Conservation (phyloP, 2,113 vertebrate genomes). For the Hucho hucho region DNA sequence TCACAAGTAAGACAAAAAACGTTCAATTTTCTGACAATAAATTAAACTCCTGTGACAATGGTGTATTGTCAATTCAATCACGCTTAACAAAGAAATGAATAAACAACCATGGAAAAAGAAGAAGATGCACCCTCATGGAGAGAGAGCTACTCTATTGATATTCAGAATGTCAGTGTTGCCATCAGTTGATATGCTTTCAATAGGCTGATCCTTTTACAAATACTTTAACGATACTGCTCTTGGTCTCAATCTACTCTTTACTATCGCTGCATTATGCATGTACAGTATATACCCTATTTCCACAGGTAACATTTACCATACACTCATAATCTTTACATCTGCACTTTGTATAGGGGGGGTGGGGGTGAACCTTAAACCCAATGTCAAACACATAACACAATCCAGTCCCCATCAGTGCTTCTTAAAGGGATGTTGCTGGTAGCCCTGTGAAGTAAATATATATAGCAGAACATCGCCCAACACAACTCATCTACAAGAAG, state of each 20-base stretch:
- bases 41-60: background rate
- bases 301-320: background rate
- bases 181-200: background rate
- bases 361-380: background rate
- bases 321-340: background rate
- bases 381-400: background rate
- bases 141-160: too few relatives aligned
- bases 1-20: background rate
- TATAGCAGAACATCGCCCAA: background rate
- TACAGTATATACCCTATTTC: background rate
- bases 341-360: background rate
- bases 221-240: too few relatives aligned
- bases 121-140: too few relatives aligned
- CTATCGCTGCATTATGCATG: too few relatives aligned
- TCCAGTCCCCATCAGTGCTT: background rate
- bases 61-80: background rate
- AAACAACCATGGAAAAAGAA: background rate
- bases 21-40: background rate
- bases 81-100: background rate
- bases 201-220: background rate
- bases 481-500: background rate
- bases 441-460: background rate
- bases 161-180: background rate
- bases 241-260: too few relatives aligned
- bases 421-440: conserved; percentile 13